Evolutionary conservation across 2,888 invertebrate species (phyloP), one percentile per base, ranked within the genome.

Genomic region (Gymnocheta viridis): DNA sequence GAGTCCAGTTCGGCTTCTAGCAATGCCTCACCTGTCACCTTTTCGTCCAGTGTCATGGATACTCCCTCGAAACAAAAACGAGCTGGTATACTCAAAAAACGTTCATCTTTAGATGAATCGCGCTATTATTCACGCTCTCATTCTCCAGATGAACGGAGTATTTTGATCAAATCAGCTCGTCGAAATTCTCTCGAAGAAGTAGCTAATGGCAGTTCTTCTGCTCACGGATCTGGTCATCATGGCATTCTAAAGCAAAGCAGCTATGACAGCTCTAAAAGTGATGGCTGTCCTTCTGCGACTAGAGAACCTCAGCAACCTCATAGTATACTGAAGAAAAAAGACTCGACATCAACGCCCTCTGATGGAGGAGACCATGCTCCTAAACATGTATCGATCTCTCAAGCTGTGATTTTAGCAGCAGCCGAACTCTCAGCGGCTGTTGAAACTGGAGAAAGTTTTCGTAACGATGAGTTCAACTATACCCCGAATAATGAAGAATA

Each of bases 31-130:
- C 96, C 96, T 10, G 96, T 96, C 4, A 96, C 96, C n/a, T 96
- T 96, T 92, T 96, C 96, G 7, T 95, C 96, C 1, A 95, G 93
- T 88, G 96, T 96, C 74, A 92, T 95, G 62, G 96, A 96, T 88
- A 93, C 94, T 17, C 93, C 94, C 35, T 93, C 94, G 77, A 87
- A 85, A 62, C 85, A 82, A 22, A 94, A 95, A 86, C 94, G 95
- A 73, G 96, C 96, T 91, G 96, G 96, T 58, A 97, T 96, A 89
- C 93, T 96, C 85, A 97, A 96, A 91, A 97, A 96, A 92, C 94
- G 96, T 38, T 94, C 96, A 77, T 96, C 96, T 89, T 93, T 97
- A 86, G 96, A 97, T 87, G 97, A 97, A 89, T 91, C 91, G 3
- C 91, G 92, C 17, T 92, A 91, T 84, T 92, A 91, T 72, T 91